Evolutionary conservation across 1,140 invertebrate species (phyloP).

Genomic region (Cherax destructor): DNA sequence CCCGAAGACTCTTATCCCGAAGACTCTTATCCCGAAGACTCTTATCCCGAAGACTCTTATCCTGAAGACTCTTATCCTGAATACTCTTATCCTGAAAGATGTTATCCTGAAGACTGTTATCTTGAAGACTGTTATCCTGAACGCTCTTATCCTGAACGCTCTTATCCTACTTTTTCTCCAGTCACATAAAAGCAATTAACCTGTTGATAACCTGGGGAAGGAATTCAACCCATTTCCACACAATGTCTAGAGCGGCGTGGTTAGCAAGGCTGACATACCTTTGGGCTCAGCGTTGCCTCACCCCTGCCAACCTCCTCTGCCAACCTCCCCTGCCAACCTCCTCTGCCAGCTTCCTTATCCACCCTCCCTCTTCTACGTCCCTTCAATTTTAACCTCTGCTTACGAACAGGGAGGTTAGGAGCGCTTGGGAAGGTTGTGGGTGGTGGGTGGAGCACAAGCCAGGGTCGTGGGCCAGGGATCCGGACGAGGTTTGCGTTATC

Average conservation of each 20-base stretch:
- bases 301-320: background rate
- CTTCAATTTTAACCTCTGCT: background rate
- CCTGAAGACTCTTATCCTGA: no score
- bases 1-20: no score
- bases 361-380: background rate
- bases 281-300: background rate
- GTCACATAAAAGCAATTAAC: slow-evolving; percentile 56
- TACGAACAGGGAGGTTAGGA: background rate
- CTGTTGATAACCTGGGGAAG: slow-evolving; percentile 55
- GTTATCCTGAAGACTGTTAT: no score
- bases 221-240: slow-evolving; percentile 61
- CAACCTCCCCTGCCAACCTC: background rate
- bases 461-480: slow-evolving; percentile 2
- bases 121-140: no score
- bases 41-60: no score
- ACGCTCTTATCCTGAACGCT: slow-evolving; percentile 25
- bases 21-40: no score
- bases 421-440: no score
- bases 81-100: no score
- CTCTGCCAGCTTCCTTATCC: no score
- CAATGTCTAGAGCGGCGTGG: slow-evolving; percentile 49
- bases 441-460: background rate
- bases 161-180: slow-evolving; percentile 49
- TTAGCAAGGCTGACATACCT: slow-evolving; percentile 45
- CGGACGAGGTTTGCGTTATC: slow-evolving; percentile 44